Conservation (phyloP, 2,113 vertebrate genomes). For the Setophaga petechia region DNA sequence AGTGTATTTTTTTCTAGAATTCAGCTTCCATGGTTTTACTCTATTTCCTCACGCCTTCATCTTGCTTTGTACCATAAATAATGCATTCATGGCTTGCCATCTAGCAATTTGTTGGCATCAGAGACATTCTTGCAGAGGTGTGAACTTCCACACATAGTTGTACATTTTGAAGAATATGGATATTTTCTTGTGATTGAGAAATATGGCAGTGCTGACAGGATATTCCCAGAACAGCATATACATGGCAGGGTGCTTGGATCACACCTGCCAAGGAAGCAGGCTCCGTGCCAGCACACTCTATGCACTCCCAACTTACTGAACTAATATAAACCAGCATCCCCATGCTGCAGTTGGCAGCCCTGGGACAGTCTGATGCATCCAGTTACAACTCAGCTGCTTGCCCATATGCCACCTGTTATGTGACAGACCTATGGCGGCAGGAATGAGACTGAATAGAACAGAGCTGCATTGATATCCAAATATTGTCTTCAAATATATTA, state of each 20-base stretch:
- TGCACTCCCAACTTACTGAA: neutral
- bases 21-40: neutral
- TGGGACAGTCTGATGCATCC: neutral
- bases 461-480: neutral
- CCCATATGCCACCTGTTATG: neutral
- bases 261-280: conserved; percentile 10
- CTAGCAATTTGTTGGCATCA: conserved; percentile 2
- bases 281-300: neutral
- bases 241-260: neutral
- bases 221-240: neutral
- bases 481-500: neutral
- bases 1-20: neutral
- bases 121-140: neutral
- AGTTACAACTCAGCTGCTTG: neutral
- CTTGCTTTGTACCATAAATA: neutral
- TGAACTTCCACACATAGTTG: conserved; percentile 40
- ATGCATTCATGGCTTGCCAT: neutral
- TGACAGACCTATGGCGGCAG: neutral
- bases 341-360: neutral
- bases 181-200: conserved; percentile 37
- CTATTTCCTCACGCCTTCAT: neutral
- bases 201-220: neutral
- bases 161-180: conserved; percentile 1
- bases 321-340: neutral
- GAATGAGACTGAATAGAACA: neutral